Evolutionary conservation across 2,888 invertebrate species (phyloP).

Genomic region (Embidobia sp.): DNA sequence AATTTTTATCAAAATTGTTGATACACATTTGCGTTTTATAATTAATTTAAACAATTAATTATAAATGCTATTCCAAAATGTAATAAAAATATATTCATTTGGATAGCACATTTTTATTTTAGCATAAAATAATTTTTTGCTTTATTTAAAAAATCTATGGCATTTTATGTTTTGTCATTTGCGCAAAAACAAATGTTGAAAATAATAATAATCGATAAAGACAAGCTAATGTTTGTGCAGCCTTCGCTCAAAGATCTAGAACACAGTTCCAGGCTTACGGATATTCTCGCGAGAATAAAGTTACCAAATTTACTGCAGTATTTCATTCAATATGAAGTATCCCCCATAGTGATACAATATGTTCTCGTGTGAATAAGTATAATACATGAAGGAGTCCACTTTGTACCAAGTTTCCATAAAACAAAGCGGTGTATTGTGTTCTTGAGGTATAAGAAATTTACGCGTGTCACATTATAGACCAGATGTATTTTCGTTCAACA

Average conservation of each 20-base stretch:
- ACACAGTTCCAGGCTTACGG: neutral
- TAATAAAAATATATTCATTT: no score
- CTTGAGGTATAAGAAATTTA: constrained; percentile 19
- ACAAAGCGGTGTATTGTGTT: constrained; percentile 34
- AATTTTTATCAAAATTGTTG: no score
- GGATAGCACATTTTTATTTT: no score
- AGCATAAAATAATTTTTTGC: no score
- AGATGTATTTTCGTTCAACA: neutral
- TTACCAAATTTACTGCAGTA: constrained; percentile 40
- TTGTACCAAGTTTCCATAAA: constrained; percentile 54
- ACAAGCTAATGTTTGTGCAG: neutral
- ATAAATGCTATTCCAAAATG: no score
- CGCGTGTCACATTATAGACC: neutral
- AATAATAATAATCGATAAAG: neutral
- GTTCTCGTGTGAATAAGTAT: constrained; percentile 51
- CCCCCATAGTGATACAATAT: constrained; percentile 47
- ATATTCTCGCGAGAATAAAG: constrained; percentile 45
- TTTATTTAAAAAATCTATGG: no score
- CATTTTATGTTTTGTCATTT: no score
- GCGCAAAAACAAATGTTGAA: no score
- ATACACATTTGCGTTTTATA: no score
- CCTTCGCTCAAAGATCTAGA: constrained; percentile 2
- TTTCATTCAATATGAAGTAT: constrained; percentile 42
- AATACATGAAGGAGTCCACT: constrained; percentile 49
- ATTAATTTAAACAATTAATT: no score